Percentiles rank a stretch among this genome's conserved stretches.
Conservation (phyloP, 2,888 invertebrate genomes). For the Ophion ventricosus region DNA sequence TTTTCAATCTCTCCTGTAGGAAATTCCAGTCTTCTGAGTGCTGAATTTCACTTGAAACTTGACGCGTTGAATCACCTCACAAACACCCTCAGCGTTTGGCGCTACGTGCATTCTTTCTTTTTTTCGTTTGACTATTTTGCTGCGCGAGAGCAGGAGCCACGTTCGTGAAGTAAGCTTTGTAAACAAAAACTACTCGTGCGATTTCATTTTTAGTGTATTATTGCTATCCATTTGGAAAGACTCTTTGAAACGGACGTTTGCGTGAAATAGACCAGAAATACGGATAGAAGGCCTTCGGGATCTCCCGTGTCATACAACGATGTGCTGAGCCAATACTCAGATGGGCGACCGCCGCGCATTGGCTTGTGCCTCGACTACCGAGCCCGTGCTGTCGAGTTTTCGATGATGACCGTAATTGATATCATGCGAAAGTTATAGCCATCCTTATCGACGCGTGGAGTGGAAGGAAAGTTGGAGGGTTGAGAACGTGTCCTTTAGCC, state of each 20-base stretch:
- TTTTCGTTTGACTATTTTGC: too few species aligned
- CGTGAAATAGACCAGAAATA: too few species aligned
- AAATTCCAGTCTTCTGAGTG: neutral
- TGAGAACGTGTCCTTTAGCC: neutral
- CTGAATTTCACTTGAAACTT: neutral
- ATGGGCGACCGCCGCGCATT: neutral
- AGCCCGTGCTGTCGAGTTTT: too few species aligned
- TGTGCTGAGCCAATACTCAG: neutral
- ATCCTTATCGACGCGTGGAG: too few species aligned
- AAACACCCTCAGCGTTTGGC: neutral
- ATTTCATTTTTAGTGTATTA: neutral
- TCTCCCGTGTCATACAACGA: neutral
- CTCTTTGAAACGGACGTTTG: too few species aligned
- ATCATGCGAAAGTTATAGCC: too few species aligned
- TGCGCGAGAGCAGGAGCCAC: too few species aligned
- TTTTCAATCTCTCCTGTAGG: neutral
- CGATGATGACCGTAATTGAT: too few species aligned
- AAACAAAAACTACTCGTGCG: neutral
- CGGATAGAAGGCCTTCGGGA: too few species aligned
- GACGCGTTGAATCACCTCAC: neutral
- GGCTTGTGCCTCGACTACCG: too few species aligned
- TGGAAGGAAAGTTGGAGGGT: neutral
- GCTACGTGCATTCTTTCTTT: neutral
- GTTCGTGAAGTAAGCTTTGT: neutral
- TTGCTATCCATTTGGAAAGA: too few species aligned